Evolutionary conservation across 2,888 invertebrate genomes (phyloP), one percentile per base, ranked within the genome.

Genomic region (Caenorhabditis auriculariae): DNA sequence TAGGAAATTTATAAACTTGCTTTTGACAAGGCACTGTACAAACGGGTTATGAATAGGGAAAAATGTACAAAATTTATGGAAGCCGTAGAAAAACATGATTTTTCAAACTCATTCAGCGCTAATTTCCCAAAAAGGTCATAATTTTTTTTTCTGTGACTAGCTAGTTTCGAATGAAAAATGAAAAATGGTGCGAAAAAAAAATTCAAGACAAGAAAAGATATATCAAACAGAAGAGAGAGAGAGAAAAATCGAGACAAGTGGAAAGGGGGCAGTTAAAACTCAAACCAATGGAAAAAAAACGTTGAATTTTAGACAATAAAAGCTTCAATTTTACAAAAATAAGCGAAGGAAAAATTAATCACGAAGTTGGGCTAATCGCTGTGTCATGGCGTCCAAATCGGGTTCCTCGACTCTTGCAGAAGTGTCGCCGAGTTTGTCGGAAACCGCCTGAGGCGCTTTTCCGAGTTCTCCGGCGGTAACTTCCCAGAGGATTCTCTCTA

Each of bases 401-500:
- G n/a, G n/a, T 39, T 57, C 68, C 29, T 47, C 52, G 4, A 23
- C 53, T 1, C 54, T 54, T 4, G 51, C 53, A 12, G 53, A 39
- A 12, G 26, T 48, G 23, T 52, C 58, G 5, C 43, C 62, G 19
- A 77, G 58, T n/a, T 62, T 54, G 47, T 59, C 66, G 48, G 62
- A 68, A 39, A 68, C 64, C 2, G 77, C 78, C 2, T 57, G 51
- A 0, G 80, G 80, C 5, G 78, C 77, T 55, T 73, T 75, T 35
- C 77, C 76, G 41, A 80, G 67, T 51, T 79, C 77, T 41, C 77
- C 80, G 35, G 71, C 70, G 1, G 79, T 79, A 27, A 79, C 74
- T 58, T 79, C 78, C 73, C 75, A 78, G 6, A 78, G 70, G n/a
- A 78, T 72, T 38, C 69, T 71, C 46, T 78, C 78, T 6, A 78